phyloP scores from a whole-genome alignment of 2,797 vertebrate species.

The Lycodopsis pacificus region DNA sequence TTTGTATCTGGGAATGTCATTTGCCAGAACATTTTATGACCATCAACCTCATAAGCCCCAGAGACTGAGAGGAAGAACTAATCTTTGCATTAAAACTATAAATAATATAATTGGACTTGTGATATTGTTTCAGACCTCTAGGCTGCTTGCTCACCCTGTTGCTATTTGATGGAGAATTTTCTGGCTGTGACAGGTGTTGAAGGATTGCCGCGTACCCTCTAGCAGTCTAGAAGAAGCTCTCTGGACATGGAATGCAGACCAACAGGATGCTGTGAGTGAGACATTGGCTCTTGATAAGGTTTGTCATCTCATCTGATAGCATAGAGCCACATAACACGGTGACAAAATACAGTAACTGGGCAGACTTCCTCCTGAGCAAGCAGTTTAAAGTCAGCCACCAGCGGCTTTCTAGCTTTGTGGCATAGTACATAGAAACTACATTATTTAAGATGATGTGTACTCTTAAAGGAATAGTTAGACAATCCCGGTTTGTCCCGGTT shows the following conservation, averaged over 20 bases:
- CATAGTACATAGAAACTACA: background rate
- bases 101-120: slow-evolving; percentile 78
- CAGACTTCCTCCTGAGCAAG: slow-evolving; percentile 24
- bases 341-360: slow-evolving; percentile 41
- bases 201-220: slow-evolving; percentile 58
- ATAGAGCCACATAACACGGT: slow-evolving; percentile 29
- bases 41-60: slow-evolving; percentile 58
- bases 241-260: slow-evolving; percentile 47
- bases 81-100: slow-evolving; percentile 77
- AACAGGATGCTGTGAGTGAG: slow-evolving; percentile 60
- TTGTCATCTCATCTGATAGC: slow-evolving; percentile 68
- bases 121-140: slow-evolving; percentile 75
- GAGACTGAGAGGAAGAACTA: slow-evolving; percentile 60
- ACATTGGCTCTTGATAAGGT: slow-evolving; percentile 60
- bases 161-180: slow-evolving; percentile 68
- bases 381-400: slow-evolving; percentile 29
- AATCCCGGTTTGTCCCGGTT: background rate
- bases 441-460: background rate
- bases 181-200: slow-evolving; percentile 71
- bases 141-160: slow-evolving; percentile 70
- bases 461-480: background rate
- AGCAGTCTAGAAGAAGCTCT: slow-evolving; percentile 49
- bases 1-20: slow-evolving; percentile 74
- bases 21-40: slow-evolving; percentile 72
- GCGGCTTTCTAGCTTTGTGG: background rate